Evolutionary conservation across 2,797 vertebrate genomes (phyloP).

Genomic region (Adrianichthys oophorus): DNA sequence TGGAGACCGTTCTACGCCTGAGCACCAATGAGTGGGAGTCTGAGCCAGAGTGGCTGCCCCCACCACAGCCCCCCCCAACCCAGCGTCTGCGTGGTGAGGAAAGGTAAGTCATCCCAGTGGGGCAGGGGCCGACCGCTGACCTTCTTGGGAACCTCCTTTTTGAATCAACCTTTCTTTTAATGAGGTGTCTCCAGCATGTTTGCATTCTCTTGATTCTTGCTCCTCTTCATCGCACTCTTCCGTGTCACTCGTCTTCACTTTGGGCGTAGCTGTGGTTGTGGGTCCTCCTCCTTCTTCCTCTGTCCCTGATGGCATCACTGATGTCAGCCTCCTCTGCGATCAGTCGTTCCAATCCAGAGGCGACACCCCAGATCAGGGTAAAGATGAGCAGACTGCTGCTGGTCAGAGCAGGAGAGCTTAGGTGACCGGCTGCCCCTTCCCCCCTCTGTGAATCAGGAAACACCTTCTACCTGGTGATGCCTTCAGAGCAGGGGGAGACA

Average conservation of each 20-base stretch:
- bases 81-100: slow-evolving; percentile 68
- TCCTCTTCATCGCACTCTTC: slow-evolving; percentile 23
- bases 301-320: slow-evolving; percentile 76
- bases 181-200: slow-evolving; percentile 55
- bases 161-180: not conserved
- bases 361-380: slow-evolving; percentile 65
- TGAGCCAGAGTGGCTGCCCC: slow-evolving; percentile 40
- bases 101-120: slow-evolving; percentile 62
- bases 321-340: slow-evolving; percentile 66
- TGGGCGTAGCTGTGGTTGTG: slow-evolving; percentile 78
- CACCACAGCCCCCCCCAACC: slow-evolving; percentile 18
- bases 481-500: slow-evolving; percentile 70
- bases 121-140: not conserved
- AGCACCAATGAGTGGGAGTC: slow-evolving; percentile 45
- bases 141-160: not conserved
- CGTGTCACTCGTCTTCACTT: slow-evolving; percentile 59
- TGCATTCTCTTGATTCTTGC: slow-evolving; percentile 22
- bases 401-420: not conserved
- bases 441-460: slow-evolving; percentile 62
- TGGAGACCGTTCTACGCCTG: slow-evolving; percentile 40
- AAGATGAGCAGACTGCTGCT: slow-evolving; percentile 21
- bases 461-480: slow-evolving; percentile 78
- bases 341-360: slow-evolving; percentile 69
- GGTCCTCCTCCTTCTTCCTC: slow-evolving; percentile 76
- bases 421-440: not conserved